Evolutionary conservation across 1,140 invertebrate genomes (phyloP), one percentile per base, ranked within the genome.

Genomic region (Ridgeia piscesae): DNA sequence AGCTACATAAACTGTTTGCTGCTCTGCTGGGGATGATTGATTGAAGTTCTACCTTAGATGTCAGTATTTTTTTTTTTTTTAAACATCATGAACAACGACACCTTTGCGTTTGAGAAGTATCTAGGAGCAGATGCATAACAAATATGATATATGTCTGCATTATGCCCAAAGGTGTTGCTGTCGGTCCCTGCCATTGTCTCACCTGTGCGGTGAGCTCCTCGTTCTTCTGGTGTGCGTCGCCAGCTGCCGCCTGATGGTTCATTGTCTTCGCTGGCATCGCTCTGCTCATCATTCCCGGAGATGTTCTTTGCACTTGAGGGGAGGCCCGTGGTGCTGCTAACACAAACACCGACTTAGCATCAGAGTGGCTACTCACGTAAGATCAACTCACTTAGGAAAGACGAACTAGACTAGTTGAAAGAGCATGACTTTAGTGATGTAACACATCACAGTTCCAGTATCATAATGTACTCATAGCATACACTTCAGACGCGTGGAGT

Each of bases 161-260:
- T 6, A 11, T 42, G 42, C 42, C 11, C 4, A 11, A 42, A 42
- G 42, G 42, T 42, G n/a, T n/a, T n/a, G n/a, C n/a, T n/a, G n/a
- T n/a, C n/a, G n/a, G n/a, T n/a, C 42, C 11, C 42, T 42, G 42
- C 42, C 42, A 42, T 42, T 6, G 93, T 35, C 93, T 92, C 95
- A 97, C 97, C 96, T 97, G 97, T 93, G 96, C 96, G 94, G 94
- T 97, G 33, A 97, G 96, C 95, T 97, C 97, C 92, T 97, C 97
- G 34, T 89, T 92, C 42, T 89, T 92, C 91, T 89, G 88, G 21
- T 89, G 33, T 34, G 35, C 92, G 31, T 34, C 89, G 33, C 48
- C 48, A 88, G 92, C 92, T 27, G 92, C 58, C 33, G 48, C 58
- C 58, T 77, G 58, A 21, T 77, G 58, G 89, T 50, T 89, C 88